Percentiles rank a stretch among this genome's conserved stretches.
Evolutionary conservation across 2,797 vertebrate species (phyloP).

Genomic region (Geotrypetes seraphini): DNA sequence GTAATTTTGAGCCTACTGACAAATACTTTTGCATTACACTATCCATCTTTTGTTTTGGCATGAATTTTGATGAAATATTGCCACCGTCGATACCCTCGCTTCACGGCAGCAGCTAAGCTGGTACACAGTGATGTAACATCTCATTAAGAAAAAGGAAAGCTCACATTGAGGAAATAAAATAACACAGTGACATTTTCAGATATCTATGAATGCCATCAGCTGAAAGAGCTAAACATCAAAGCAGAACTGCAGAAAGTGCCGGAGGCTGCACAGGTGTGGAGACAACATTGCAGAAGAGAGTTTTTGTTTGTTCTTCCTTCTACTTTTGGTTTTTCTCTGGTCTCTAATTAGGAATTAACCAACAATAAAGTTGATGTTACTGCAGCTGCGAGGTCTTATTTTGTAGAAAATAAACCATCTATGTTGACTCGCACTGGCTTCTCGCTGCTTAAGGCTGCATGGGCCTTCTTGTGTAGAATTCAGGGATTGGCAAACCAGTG

Average conservation of each 20-base stretch:
- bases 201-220: slow-evolving; percentile 25
- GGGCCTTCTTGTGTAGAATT: slow-evolving; percentile 76
- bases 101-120: not conserved
- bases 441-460: slow-evolving; percentile 39
- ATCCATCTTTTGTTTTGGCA: not conserved
- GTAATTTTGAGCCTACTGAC: not conserved
- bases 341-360: not conserved
- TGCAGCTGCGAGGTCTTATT: not conserved
- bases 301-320: not conserved
- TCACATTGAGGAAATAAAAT: slow-evolving; percentile 1
- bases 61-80: not conserved
- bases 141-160: slow-evolving; percentile 16
- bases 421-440: slow-evolving; percentile 6
- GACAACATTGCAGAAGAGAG: not conserved
- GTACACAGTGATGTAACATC: slow-evolving; percentile 7
- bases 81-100: not conserved
- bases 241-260: slow-evolving; percentile 21
- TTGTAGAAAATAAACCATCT: slow-evolving; percentile 4
- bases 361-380: slow-evolving; percentile 1
- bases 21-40: not conserved
- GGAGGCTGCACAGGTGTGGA: not conserved
- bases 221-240: slow-evolving; percentile 27
- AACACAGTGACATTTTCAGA: slow-evolving; percentile 17
- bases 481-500: slow-evolving; percentile 86
- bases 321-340: not conserved